Evolutionary conservation across 2,113 vertebrate genomes (phyloP).

Genomic region (Lucifuga dentata): DNA sequence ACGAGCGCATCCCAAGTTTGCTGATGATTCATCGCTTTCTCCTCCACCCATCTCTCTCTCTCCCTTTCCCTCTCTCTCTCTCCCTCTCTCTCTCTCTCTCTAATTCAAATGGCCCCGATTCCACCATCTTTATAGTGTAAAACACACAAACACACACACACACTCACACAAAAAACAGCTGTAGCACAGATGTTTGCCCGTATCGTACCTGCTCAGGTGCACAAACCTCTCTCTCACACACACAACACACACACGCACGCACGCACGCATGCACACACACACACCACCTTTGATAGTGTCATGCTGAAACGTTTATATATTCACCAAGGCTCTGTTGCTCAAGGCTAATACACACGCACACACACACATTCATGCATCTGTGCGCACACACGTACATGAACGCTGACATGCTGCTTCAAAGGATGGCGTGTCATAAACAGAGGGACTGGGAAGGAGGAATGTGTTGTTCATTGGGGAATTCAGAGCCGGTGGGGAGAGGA

Average conservation of each 20-base stretch:
- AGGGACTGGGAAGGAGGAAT: constrained; percentile 77
- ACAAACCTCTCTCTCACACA: too few species aligned
- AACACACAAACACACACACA: too few species aligned
- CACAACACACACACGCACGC: not conserved
- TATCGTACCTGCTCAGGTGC: constrained; percentile 70
- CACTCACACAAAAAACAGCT: constrained; percentile 56
- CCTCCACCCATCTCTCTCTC: constrained; percentile 66
- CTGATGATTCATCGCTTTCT: constrained; percentile 78
- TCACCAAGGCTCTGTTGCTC: constrained; percentile 23
- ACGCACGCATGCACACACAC: not conserved
- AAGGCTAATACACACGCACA: constrained; percentile 23
- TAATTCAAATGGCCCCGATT: constrained; percentile 57
- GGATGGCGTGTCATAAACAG: constrained; percentile 73
- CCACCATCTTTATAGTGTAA: not conserved
- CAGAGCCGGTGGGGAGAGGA: constrained; percentile 55
- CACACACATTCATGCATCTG: constrained; percentile 6
- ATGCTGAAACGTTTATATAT: constrained; percentile 51
- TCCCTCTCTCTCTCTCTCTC: constrained; percentile 34
- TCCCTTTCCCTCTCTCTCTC: constrained; percentile 48
- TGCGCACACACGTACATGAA: constrained; percentile 30
- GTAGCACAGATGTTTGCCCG: constrained; percentile 57
- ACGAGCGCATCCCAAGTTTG: constrained; percentile 56
- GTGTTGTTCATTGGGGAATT: constrained; percentile 75
- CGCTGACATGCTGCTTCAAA: constrained; percentile 69
- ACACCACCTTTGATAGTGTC: constrained; percentile 20